These are phyloP conservation scores for Nothocercus julius DNA, from an alignment of 2,113 vertebrate species.

Conservation along the genomic window DNA sequence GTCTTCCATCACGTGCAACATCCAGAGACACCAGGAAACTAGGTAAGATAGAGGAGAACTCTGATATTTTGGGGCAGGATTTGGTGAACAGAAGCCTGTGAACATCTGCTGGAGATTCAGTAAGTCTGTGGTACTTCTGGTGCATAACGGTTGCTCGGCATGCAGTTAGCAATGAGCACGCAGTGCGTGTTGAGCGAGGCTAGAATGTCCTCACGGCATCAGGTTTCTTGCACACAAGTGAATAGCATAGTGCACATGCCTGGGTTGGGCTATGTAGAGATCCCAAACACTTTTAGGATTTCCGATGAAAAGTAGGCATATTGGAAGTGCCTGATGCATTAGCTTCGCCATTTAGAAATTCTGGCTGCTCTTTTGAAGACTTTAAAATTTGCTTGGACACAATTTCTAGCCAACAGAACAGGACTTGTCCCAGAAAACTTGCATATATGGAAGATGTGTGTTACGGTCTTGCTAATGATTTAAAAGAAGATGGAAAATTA, in stretches of 20 bases:
- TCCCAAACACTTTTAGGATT: not conserved
- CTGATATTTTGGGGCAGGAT: not conserved
- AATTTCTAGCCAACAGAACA: not conserved
- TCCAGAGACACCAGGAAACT: not conserved
- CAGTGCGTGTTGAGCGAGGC: not conserved
- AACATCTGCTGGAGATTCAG: not conserved
- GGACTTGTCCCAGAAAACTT: not conserved
- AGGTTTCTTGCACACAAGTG: not conserved
- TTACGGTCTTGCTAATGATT: not conserved
- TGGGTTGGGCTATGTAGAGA: not conserved
- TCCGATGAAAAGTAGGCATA: not conserved
- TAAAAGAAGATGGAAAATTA: not conserved
- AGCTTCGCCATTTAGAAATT: not conserved
- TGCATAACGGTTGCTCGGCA: not conserved
- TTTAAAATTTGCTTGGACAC: not conserved
- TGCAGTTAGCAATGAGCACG: fast-evolving
- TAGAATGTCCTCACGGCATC: not conserved
- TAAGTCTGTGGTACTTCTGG: not conserved
- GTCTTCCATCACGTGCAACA: not conserved
- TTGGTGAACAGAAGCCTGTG: not conserved
- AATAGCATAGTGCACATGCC: not conserved
- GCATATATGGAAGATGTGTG: not conserved
- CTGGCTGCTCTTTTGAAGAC: not conserved
- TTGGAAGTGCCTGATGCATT: not conserved
- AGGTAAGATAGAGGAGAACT: not conserved